These are phyloP conservation scores for Tapirus terrestris DNA, from an alignment of 2,113 vertebrate species.

Conservation along the genomic window DNA sequence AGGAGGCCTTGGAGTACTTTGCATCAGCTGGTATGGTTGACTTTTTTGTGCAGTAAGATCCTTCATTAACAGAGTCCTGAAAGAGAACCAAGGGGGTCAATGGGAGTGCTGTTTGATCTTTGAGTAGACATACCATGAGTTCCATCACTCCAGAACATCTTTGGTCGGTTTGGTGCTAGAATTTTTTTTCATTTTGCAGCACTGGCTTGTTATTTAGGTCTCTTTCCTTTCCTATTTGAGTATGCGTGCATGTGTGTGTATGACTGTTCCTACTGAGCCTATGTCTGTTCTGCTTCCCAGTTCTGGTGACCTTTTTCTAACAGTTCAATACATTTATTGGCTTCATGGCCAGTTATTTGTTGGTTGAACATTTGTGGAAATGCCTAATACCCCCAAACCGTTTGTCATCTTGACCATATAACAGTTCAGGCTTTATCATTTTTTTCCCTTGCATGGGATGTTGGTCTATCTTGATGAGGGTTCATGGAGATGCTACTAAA, in stretches of 20 bases:
- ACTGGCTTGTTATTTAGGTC: not conserved
- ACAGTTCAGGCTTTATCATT: not conserved
- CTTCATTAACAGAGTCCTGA: not conserved
- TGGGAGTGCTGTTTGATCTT: not conserved
- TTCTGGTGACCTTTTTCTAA: not conserved
- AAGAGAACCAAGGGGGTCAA: not conserved
- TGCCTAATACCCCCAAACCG: not conserved
- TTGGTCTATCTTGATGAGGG: not conserved
- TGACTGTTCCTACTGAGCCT: not conserved
- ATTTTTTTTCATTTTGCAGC: not conserved
- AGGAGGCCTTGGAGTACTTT: constrained; percentile 90
- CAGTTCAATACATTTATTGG: not conserved
- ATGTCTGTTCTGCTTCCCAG: not conserved
- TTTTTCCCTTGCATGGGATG: not conserved
- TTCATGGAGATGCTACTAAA: not conserved
- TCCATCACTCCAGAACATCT: not conserved
- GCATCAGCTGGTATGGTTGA: constrained; percentile 87
- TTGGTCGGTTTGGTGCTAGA: not conserved
- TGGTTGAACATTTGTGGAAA: not conserved
- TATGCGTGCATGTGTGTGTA: not conserved
- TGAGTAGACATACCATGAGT: not conserved
- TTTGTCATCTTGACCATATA: constrained; percentile 2
- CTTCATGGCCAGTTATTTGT: not conserved
- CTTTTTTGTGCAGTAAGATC: not conserved
- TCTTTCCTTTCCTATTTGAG: not conserved